Evolutionary conservation across 2,797 vertebrate species (phyloP).

Genomic region (Antennarius maculatus): DNA sequence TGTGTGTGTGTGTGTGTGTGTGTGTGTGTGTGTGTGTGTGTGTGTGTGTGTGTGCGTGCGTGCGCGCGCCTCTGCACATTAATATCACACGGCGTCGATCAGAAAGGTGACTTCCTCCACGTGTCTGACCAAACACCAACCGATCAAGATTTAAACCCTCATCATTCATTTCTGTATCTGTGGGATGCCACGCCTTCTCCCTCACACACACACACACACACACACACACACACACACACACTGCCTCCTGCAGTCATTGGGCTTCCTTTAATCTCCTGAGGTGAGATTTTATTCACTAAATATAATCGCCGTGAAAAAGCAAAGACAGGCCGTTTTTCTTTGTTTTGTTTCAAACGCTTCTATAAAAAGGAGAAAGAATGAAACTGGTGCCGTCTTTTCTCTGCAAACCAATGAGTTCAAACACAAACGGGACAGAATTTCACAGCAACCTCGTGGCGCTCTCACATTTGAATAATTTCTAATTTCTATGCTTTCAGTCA

Average conservation of each 20-base stretch:
- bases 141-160: conserved; percentile 62
- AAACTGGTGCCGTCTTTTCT: conserved; percentile 7
- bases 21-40: too few species aligned
- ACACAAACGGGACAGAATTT: conserved; percentile 45
- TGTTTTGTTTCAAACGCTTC: conserved; percentile 13
- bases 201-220: conserved; percentile 7
- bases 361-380: background rate
- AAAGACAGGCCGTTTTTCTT: conserved; percentile 3
- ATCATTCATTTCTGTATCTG: conserved; percentile 62
- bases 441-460: conserved; percentile 47
- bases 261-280: background rate
- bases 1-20: too few species aligned
- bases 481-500: conserved; percentile 74
- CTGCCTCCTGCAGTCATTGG: background rate
- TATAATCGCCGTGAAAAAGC: conserved; percentile 8
- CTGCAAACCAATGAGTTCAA: conserved; percentile 36
- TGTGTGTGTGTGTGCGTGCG: too few species aligned
- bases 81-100: conserved; percentile 52
- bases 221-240: background rate
- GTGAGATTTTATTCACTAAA: conserved; percentile 7
- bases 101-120: conserved; percentile 72
- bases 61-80: too few species aligned
- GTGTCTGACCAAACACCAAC: conserved; percentile 41
- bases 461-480: conserved; percentile 76
- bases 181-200: conserved; percentile 19